Percentiles rank a stretch among this genome's conserved stretches.
These are phyloP conservation scores for Anguilla japonica DNA, from an alignment of 2,113 vertebrate genomes.

Conservation along the genomic window DNA sequence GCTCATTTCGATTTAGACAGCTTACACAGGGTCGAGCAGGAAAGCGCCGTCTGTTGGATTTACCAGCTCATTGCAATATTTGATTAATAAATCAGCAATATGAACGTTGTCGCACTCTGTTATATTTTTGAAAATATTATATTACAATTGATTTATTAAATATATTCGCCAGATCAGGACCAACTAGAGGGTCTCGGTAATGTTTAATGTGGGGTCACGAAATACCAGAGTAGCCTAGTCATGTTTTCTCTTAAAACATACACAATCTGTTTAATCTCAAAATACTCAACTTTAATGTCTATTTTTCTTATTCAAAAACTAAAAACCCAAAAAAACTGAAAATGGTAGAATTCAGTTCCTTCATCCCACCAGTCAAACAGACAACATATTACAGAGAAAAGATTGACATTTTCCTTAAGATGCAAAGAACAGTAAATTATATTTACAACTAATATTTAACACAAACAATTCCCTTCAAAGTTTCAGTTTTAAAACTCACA, in stretches of 20 bases:
- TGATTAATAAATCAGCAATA: neutral
- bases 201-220: no score
- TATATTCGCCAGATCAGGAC: no score
- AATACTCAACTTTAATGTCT: neutral
- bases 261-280: neutral
- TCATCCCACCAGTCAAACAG: neutral
- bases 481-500: neutral
- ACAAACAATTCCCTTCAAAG: neutral
- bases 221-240: neutral
- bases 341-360: neutral
- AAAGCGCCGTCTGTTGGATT: conserved; percentile 12
- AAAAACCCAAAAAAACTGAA: neutral
- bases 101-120: neutral
- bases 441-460: conserved; percentile 4
- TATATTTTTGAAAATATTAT: no score
- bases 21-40: neutral
- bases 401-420: neutral
- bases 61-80: neutral
- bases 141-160: no score
- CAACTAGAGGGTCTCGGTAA: no score
- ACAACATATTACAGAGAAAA: neutral
- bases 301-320: neutral
- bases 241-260: neutral
- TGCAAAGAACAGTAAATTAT: neutral
- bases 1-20: neutral